Evolutionary conservation across 2,888 invertebrate species (phyloP), one percentile per base, ranked within the genome.

Genomic region (Caenorhabditis sp.): DNA sequence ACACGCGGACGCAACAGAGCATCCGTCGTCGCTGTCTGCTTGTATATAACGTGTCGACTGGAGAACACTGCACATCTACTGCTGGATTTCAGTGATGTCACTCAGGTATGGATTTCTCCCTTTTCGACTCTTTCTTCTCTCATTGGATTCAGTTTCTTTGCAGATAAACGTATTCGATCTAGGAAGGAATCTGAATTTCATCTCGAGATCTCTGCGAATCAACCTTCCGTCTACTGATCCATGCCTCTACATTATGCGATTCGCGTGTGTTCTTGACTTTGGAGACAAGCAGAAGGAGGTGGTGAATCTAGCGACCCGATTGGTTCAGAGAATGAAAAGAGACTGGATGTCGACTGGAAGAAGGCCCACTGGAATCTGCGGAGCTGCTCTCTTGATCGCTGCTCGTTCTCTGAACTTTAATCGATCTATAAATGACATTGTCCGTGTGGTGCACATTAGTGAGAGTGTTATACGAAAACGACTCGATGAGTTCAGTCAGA

Each of bases 271-370:
- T 91, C 93, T 99, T 70, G 96, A 97, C 92, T 93, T 93, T 90
- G 97, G 95, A 0, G 95, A 95, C 0, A 97, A 97, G 93, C 96
- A 96, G 13, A 96, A 97, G 90, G 96, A 97, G 55, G 90, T 90
- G 37, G 95, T 96, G 70, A 96, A 95, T 94, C 97, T 98, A 1
- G 98, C 98, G 0, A 93, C 97, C 74, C 94, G 98, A 71, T 94
- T 99, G 80, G 96, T 98, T 24, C 96, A 97, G 93, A 94, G 99
- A 88, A 99, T 99, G 99, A 98, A 98, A 93, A 94, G 96, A 90
- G 99, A 99, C 93, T 98, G 97, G 92, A 95, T 99, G 92, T 97
- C 97, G 92, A 96, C 96, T 0, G 99, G 99, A 8, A 94, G 99
- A 78, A 93, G 98, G 87, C 98, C 99, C 0, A 97, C 98, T 0